Evolutionary conservation across 1,140 invertebrate genomes (phyloP).

Genomic region (Trichoplusia ni): DNA sequence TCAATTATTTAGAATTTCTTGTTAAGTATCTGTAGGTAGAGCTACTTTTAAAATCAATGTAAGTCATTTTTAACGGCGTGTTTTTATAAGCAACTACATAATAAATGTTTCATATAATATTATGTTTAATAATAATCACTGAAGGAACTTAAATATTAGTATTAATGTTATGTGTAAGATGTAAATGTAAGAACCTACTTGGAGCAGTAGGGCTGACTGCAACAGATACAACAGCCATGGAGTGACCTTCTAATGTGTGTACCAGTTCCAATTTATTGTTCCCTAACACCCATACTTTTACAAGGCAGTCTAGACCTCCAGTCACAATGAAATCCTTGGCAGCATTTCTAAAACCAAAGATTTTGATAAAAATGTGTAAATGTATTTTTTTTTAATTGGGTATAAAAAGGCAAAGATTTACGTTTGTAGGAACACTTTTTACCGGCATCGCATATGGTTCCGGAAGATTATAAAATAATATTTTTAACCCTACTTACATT

Average conservation of each 20-base stretch:
- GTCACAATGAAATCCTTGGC: constrained; percentile 92
- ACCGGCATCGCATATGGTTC: background rate
- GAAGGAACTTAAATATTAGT: no score
- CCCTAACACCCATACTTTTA: constrained; percentile 92
- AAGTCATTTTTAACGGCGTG: no score
- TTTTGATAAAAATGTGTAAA: background rate
- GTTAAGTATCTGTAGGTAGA: no score
- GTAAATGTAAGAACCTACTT: constrained; percentile 81
- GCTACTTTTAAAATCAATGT: no score
- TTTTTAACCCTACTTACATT: constrained; percentile 56
- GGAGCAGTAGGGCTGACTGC: constrained; percentile 93
- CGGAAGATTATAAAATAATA: background rate
- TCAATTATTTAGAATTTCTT: no score
- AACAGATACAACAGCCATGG: constrained; percentile 95
- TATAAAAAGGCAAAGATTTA: no score
- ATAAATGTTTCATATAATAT: no score
- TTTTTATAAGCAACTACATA: no score
- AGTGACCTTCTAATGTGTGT: constrained; percentile 93
- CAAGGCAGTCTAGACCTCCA: constrained; percentile 94
- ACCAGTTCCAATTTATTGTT: constrained; percentile 89
- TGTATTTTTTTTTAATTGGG: no score
- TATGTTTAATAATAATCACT: no score
- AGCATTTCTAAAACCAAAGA: constrained; percentile 77
- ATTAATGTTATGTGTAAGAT: background rate
- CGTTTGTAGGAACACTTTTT: background rate